Evolutionary conservation across 2,113 vertebrate species (phyloP).

Genomic region (Tautogolabrus adspersus): DNA sequence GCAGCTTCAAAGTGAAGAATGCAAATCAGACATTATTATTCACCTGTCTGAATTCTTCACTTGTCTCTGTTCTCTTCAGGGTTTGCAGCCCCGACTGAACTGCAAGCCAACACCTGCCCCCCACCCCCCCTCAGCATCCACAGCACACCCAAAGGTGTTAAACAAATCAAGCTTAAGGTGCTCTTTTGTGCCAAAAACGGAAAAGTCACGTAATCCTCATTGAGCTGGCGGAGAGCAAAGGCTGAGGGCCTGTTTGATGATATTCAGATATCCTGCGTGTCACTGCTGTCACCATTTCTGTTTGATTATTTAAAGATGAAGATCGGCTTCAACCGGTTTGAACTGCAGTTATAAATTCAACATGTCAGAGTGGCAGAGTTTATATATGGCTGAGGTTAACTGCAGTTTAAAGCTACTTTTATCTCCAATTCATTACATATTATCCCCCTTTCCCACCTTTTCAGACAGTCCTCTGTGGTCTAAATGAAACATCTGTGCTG

Average conservation of each 20-base stretch:
- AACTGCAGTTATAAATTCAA: neutral
- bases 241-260: neutral
- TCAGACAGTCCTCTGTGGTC: too few species aligned
- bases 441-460: too few species aligned
- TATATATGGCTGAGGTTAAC: neutral
- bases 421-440: too few species aligned
- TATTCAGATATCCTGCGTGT: neutral
- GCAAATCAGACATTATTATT: slow-evolving; percentile 56
- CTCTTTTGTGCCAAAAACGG: slow-evolving; percentile 25
- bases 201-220: neutral
- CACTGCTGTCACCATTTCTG: neutral
- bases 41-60: slow-evolving; percentile 25
- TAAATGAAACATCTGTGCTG: too few species aligned
- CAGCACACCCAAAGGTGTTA: slow-evolving; percentile 5
- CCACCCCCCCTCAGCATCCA: slow-evolving; percentile 4
- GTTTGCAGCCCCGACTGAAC: neutral
- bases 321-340: neutral
- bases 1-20: slow-evolving; percentile 49
- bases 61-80: slow-evolving; percentile 1
- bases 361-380: neutral
- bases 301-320: neutral
- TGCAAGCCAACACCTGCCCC: slow-evolving; percentile 13
- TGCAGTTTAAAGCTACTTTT: neutral
- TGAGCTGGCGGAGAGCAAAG: neutral
- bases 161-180: neutral